Conservation (phyloP, 2,113 vertebrate genomes). For the Vireo altiloquus region DNA sequence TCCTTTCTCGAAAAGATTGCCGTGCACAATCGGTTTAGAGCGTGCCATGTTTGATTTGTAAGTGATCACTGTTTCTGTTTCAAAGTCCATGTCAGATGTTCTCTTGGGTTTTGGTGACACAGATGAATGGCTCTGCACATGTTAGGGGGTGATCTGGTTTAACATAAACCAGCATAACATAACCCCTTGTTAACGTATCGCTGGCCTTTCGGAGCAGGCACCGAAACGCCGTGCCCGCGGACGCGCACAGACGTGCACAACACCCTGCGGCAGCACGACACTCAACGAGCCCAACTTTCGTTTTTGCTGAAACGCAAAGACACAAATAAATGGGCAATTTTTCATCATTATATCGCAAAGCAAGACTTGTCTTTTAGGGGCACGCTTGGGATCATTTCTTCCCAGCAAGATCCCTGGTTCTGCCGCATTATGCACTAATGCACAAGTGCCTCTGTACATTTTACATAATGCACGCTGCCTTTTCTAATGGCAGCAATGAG, state of each 20-base stretch:
- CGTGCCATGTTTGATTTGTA: constrained; percentile 92
- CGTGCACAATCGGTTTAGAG: constrained; percentile 87
- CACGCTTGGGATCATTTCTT: constrained; percentile 77
- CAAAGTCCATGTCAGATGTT: constrained; percentile 82
- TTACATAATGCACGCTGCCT: constrained; percentile 52
- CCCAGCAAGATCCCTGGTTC: constrained; percentile 71
- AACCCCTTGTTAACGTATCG: constrained; percentile 76
- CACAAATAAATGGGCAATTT: constrained; percentile 70
- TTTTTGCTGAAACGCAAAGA: constrained; percentile 61
- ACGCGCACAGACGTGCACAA: neutral
- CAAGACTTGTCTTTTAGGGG: constrained; percentile 72
- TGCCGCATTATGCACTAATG: constrained; percentile 49
- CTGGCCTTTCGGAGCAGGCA: constrained; percentile 59
- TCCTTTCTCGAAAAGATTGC: constrained; percentile 86
- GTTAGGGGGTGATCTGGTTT: constrained; percentile 81
- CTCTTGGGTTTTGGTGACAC: constrained; percentile 85
- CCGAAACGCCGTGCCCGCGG: neutral
- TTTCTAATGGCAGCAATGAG: constrained; percentile 42
- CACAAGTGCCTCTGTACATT: constrained; percentile 1
- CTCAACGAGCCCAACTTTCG: constrained; percentile 55
- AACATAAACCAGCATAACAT: constrained; percentile 81
- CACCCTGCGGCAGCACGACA: neutral
- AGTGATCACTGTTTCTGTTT: constrained; percentile 86
- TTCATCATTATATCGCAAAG: constrained; percentile 79
- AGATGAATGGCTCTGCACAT: constrained; percentile 84